Base-by-base conservation (phyloP, 2,113 vertebrate species). In the Spheniscus mendiculus region DNA sequence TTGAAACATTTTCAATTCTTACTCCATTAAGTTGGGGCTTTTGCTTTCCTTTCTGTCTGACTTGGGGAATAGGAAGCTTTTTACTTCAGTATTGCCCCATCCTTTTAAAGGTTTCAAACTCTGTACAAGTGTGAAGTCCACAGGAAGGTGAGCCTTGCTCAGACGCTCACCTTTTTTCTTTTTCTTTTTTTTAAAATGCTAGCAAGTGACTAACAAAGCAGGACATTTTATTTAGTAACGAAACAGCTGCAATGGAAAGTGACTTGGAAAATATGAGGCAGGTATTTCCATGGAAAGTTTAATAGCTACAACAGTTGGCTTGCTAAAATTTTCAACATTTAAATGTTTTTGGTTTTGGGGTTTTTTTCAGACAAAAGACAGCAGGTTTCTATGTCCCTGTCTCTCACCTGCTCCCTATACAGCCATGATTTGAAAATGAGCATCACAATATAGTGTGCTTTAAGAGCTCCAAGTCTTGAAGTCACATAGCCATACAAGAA, bases 271-370 rank as follows among this genome's bases (percentile, higher is more conserved):
- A 90, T 45, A 58, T 0, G 4, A 88, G 71, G 36, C 67, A 86
- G 74, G 62, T 96, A 92, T 90, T 93, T 95, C 79, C 92, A 88
- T 77, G 87, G 74, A 83, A 96, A 90, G 25, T 62, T 77, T 73
- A 58, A 70, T 6, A 58, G 69, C 50, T 70, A 12, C 34, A 53
- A 42, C 36, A 85, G 44, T 56, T 76, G 44, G 45, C 40, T 87
- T 66, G 63, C 47, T 80, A 83, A 83, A 87, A 58, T 80, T 85
- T 87, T 56, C 10, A 34, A 53, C 15, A n/a, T 45, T 65, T 69
- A 56, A 73, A 72, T 50, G n/a, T 6, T 81, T 56, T 36, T 10
- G 29, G 14, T 32, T 34, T 42, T 3, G 12, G 8, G 8, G 1
- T 6, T 15, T n/a, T 61, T 47, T 30, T 6, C 9, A 74, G 61